Conservation (phyloP, 2,888 invertebrate species). For the Agrilus biguttatus region DNA sequence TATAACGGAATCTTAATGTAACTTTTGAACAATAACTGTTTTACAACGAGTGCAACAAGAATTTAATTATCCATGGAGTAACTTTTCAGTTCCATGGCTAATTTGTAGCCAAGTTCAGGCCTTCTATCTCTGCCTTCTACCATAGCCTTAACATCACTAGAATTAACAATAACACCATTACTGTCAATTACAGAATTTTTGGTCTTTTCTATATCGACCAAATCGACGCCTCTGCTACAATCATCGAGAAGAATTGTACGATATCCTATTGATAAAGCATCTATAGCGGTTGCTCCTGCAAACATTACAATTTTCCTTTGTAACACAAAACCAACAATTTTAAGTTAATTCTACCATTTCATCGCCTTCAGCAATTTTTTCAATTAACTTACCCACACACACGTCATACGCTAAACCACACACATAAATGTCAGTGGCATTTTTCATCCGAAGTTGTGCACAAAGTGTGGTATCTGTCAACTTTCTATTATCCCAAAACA, state of each 20-base stretch:
- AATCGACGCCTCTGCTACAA: slow-evolving; percentile 77
- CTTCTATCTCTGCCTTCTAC: slow-evolving; percentile 76
- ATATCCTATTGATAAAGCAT: slow-evolving; percentile 83
- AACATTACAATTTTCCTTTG: slow-evolving; percentile 3
- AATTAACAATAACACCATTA: slow-evolving; percentile 68
- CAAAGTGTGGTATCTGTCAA: slow-evolving; percentile 73
- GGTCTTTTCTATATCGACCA: slow-evolving; percentile 71
- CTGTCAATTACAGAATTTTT: slow-evolving; percentile 59
- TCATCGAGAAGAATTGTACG: slow-evolving; percentile 81
- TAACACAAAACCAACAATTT: slow-evolving; percentile 2
- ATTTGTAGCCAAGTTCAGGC: slow-evolving; percentile 76
- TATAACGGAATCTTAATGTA: too few species aligned
- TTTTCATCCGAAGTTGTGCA: slow-evolving; percentile 61
- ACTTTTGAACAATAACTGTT: too few species aligned
- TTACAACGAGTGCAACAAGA: too few species aligned
- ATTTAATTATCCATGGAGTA: too few species aligned
- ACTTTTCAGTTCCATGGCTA: slow-evolving; percentile 66
- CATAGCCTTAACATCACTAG: slow-evolving; percentile 72
- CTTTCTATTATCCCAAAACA: slow-evolving; percentile 96
- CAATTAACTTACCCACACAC: slow-evolving; percentile 63
- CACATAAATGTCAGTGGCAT: slow-evolving; percentile 83
- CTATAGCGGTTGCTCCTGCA: slow-evolving; percentile 71
- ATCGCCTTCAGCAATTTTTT: not conserved
- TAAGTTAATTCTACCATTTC: not conserved
- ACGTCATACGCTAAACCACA: slow-evolving; percentile 93